Evolutionary conservation across 2,113 vertebrate species (phyloP).

Genomic region (Cathartes aura): DNA sequence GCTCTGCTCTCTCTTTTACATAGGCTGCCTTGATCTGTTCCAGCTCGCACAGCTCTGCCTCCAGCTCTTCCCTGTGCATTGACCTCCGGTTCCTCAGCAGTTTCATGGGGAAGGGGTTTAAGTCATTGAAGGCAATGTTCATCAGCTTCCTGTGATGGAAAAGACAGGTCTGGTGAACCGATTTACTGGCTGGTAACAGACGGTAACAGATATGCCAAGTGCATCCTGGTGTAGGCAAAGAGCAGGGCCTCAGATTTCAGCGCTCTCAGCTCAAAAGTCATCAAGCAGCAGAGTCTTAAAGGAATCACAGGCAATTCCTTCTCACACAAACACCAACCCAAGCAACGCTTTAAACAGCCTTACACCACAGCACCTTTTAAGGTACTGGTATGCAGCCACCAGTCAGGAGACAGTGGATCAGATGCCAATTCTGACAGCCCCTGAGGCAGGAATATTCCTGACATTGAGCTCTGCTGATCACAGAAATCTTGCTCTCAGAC

Average conservation of each 20-base stretch:
- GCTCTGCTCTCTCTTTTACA: slow-evolving; percentile 69
- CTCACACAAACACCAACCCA: background rate
- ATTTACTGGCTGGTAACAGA: background rate
- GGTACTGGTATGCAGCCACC: background rate
- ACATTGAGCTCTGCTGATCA: background rate
- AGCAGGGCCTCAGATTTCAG: background rate
- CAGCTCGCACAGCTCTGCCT: slow-evolving; percentile 83
- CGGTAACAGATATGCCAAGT: background rate
- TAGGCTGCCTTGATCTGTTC: slow-evolving; percentile 85
- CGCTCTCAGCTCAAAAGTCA: background rate
- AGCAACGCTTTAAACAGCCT: background rate
- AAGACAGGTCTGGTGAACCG: background rate
- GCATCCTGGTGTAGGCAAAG: background rate
- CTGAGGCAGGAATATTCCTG: background rate
- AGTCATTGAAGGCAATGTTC: slow-evolving; percentile 88
- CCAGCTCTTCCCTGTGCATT: slow-evolving; percentile 83
- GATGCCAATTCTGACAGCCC: background rate
- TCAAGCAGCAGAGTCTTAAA: background rate
- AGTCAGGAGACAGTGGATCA: background rate
- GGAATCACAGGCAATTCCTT: background rate
- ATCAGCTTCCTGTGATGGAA: slow-evolving; percentile 81
- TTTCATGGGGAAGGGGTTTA: slow-evolving; percentile 92
- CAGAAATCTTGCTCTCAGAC: background rate
- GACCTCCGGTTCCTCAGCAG: slow-evolving; percentile 82
- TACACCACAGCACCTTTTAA: background rate